Conservation (phyloP, 2,888 invertebrate species). For the Pediacus dermestoides region DNA sequence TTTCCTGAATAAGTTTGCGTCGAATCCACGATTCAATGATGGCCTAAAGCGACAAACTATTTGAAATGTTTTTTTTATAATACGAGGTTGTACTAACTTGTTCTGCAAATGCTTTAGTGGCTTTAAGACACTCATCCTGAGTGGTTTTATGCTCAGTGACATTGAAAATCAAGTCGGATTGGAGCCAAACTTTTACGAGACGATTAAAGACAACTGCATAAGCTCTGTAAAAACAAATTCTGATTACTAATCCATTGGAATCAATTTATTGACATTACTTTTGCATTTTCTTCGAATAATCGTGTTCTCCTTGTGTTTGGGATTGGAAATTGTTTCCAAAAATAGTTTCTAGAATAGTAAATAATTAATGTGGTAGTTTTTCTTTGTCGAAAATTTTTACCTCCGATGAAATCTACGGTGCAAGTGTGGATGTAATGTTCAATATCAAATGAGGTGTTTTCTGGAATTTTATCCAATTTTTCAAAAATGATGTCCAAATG, state of each 20-base stretch:
- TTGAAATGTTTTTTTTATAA: too few relatives aligned
- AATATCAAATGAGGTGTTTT: too few relatives aligned
- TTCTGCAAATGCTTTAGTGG: too few relatives aligned
- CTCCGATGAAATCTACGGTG: too few relatives aligned
- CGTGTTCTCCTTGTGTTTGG: background rate
- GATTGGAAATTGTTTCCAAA: background rate
- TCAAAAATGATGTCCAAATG: background rate
- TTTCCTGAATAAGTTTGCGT: too few relatives aligned
- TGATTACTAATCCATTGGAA: background rate
- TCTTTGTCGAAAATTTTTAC: too few relatives aligned
- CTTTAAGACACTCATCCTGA: too few relatives aligned
- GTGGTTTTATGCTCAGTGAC: constrained; percentile 5
- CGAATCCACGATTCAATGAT: too few relatives aligned
- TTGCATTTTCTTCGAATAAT: background rate
- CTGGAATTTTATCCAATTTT: background rate
- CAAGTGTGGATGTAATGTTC: too few relatives aligned
- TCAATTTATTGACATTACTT: background rate
- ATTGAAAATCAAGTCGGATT: constrained; percentile 16
- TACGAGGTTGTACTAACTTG: too few relatives aligned
- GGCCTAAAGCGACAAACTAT: too few relatives aligned
- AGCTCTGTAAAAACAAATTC: background rate
- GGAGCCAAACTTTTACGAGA: constrained; percentile 18
- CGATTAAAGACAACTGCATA: constrained; percentile 7
- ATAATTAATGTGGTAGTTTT: too few relatives aligned
- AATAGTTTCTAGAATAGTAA: background rate